Conservation (phyloP, 2,888 invertebrate genomes). For the Aphodius sticticus region DNA sequence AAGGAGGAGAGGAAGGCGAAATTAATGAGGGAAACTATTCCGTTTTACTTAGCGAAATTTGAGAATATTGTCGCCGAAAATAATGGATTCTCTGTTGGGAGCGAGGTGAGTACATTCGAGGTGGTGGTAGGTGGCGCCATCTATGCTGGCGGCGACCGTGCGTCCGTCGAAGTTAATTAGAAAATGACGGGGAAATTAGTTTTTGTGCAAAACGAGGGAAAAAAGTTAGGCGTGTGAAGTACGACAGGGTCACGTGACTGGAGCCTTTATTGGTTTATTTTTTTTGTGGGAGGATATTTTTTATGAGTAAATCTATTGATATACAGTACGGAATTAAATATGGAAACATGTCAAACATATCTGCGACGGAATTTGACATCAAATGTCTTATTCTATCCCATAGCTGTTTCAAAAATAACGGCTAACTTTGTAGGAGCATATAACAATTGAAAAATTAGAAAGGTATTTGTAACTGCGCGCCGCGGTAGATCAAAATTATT, state of each 20-base stretch:
- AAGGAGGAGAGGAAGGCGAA: slow-evolving; percentile 64
- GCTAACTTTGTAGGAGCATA: no score
- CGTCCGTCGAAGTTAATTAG: background rate
- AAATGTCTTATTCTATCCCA: no score
- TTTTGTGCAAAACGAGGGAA: background rate
- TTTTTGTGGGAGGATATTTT: background rate
- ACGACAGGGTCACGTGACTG: background rate
- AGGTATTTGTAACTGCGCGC: no score
- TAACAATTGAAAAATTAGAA: no score
- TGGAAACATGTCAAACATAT: no score
- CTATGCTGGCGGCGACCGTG: no score
- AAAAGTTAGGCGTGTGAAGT: background rate
- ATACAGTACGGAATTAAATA: no score
- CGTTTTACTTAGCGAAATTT: slow-evolving; percentile 65
- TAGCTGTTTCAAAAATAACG: no score
- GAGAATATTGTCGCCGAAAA: slow-evolving; percentile 65
- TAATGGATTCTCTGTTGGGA: slow-evolving; percentile 65
- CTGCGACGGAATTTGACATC: no score
- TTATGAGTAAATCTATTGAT: background rate
- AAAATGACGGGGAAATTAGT: background rate
- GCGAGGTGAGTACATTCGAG: slow-evolving; percentile 57
- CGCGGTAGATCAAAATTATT: no score
- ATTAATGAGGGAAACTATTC: slow-evolving; percentile 64
- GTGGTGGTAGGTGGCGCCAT: background rate
- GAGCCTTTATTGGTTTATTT: background rate